Evolutionary conservation across 2,797 vertebrate species (phyloP), one percentile per base, ranked within the genome.

Genomic region (Stomatorhinus walkeri): DNA sequence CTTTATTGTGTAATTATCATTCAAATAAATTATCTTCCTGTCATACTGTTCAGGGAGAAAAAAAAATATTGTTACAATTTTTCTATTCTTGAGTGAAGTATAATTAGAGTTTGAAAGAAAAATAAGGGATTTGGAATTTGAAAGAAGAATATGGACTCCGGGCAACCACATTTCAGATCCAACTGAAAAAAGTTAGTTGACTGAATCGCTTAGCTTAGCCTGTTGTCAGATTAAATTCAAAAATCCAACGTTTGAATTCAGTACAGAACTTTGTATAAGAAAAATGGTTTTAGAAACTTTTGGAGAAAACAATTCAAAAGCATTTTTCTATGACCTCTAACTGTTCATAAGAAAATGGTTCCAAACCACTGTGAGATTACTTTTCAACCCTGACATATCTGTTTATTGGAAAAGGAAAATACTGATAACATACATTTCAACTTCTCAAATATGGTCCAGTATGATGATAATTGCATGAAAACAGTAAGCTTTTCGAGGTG

Each of bases 1-100:
- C 87, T 22, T 10, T 48, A 68, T 68, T 87, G 19, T 68, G 87
- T 68, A 87, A 64, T 87, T 87, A 87, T 68, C 40, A 52, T 79
- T 76, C 52, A 79, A 88, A 88, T 79, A 56, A 88, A 88, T 81
- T 28, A 46, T 79, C 12, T 51, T 51, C 48, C 64, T 52, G 12
- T 88, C 87, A 79, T 51, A 52, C 14, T 40, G n/a, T 52, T 43
- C 36, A 16, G 40, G 16, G 8, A 64, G 22, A 1, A 87, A 61
- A 61, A 61, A 61, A 59, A 9, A 54, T 54, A 24, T 87, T 87
- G 24, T 36, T 64, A 36, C 9, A 68, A 64, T 40, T 87, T 61
- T 86, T 85, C 48, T 87, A 52, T 87, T 86, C 51, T 40, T 32
- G 28, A 56, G 16, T 87, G 85, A 40, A 87, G 28, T 87, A 87